Evolutionary conservation across 1,140 invertebrate genomes (phyloP).

Genomic region (Magallana gigas): DNA sequence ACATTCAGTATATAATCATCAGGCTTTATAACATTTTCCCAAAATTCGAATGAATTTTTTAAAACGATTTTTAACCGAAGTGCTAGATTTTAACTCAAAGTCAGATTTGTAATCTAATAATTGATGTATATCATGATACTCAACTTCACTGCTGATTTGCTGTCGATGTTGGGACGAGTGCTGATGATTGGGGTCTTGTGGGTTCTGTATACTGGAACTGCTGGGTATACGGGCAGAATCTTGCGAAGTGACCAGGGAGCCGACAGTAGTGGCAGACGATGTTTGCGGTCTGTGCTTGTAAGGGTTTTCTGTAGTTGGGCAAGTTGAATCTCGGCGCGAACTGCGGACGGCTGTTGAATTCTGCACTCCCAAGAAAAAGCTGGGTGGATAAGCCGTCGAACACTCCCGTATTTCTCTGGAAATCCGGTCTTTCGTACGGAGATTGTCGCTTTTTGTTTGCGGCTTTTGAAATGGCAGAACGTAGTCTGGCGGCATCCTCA

Average conservation of each 20-base stretch:
- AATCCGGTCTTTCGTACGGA: neutral
- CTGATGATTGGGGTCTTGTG: neutral
- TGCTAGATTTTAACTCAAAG: neutral
- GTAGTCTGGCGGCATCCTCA: slow-evolving; percentile 32
- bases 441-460: slow-evolving; percentile 3
- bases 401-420: neutral
- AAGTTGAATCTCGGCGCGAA: slow-evolving; percentile 28
- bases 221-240: neutral
- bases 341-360: neutral
- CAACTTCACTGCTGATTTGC: neutral
- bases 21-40: neutral
- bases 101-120: neutral
- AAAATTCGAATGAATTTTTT: neutral
- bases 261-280: slow-evolving; percentile 30
- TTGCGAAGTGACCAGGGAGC: neutral
- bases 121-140: neutral
- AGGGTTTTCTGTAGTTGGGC: slow-evolving; percentile 9
- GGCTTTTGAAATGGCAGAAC: neutral
- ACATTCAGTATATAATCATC: neutral
- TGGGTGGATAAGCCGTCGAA: neutral
- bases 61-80: neutral
- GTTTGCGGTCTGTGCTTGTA: neutral
- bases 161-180: neutral
- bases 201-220: neutral
- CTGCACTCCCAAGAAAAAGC: neutral